Base-by-base conservation (phyloP, 2,888 invertebrate genomes). In the Syrista parreyssii region DNA sequence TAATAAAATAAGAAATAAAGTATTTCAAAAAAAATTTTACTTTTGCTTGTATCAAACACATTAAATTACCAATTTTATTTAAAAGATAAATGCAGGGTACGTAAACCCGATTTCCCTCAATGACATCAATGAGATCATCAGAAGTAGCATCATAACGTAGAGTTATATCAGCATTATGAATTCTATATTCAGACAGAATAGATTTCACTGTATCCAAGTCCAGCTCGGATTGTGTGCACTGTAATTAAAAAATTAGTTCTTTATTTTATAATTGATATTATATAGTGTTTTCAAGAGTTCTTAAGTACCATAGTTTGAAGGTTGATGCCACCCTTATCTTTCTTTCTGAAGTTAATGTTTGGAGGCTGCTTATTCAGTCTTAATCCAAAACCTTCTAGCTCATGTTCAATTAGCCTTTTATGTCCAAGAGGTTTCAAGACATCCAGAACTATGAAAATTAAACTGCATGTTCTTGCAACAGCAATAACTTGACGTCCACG, bases 291-390 rank as follows among this genome's bases (percentile, higher is more conserved):
- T 40, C 15, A 40, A 15, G 15, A 40, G 15, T 15, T 40, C 12
- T 32, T 30, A 32, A 87, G 89, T 92, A 98, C 98, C 92, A 98
- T 96, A 36, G 94, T 94, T 91, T 98, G 98, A 83, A 99, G 94
- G 93, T 99, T 99, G 76, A 99, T 95, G 69, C 99, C 99, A 82
- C 99, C 99, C 92, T 99, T 99, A 87, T 99, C 99, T 93, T 99
- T 99, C 91, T 95, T 97, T 87, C 97, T 95, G 91, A 97, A 99
- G 82, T 96, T 95, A 89, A 99, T 99, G 92, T 99, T 99, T 34
- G 99, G 99, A 9, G 99, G 99, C 85, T 96, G 95, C 90, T 99
- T 98, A 92, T 99, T 99, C 79, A 97, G 93, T 81, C 99, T 93
- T 77, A 99, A 94, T 0, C 99, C 99, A 89, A 99, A 99, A 31